A percentile compares a stretch with the other conserved stretches of the same genome.
Conservation (phyloP, 2,797 vertebrate species). For the Adrianichthys oophorus region DNA sequence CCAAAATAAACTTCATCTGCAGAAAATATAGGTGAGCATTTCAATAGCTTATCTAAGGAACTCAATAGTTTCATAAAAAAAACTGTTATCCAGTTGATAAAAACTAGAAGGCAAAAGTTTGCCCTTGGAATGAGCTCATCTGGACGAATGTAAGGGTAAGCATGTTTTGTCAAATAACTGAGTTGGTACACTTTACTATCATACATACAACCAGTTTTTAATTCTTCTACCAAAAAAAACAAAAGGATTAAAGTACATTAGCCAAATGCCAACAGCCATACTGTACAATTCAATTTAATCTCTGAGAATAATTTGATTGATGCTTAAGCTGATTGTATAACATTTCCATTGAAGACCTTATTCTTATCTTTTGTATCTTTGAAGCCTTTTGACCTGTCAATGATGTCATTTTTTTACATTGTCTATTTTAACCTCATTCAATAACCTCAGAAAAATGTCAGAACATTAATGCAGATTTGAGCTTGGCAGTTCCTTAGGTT, state of each 20-base stretch:
- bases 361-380: constrained; percentile 36
- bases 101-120: too few relatives aligned
- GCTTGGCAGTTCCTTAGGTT: constrained; percentile 21
- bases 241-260: constrained; percentile 32
- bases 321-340: constrained; percentile 62
- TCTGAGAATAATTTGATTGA: constrained; percentile 66
- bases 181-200: neutral
- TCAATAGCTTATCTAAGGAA: constrained; percentile 6
- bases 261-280: constrained; percentile 19
- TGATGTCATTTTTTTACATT: constrained; percentile 44
- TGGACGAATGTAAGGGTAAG: too few relatives aligned
- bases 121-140: too few relatives aligned
- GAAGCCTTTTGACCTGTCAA: constrained; percentile 30
- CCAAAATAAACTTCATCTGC: constrained; percentile 16
- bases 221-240: constrained; percentile 9
- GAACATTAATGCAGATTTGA: constrained; percentile 43
- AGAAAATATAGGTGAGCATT: constrained; percentile 15
- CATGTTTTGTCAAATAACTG: constrained; percentile 1
- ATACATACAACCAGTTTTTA: constrained; percentile 1
- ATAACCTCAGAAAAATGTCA: constrained; percentile 9
- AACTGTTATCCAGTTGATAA: too few relatives aligned
- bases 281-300: constrained; percentile 48
- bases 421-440: constrained; percentile 27
- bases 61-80: too few relatives aligned
- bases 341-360: constrained; percentile 43